Conservation (phyloP, 2,797 vertebrate genomes). For the Hypotaenidia philippensis region DNA sequence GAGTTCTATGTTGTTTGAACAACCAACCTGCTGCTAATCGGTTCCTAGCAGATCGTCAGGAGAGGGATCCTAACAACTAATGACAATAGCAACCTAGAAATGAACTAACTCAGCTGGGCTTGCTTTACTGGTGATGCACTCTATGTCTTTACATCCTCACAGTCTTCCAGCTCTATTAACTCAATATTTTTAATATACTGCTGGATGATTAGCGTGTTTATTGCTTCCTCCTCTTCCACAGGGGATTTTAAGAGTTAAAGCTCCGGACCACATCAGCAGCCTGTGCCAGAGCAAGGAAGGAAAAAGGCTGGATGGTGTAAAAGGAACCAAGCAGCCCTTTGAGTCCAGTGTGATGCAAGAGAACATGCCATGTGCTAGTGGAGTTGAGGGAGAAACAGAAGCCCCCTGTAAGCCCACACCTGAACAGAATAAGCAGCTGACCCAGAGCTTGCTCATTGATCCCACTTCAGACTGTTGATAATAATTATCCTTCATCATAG, state of each 20-base stretch:
- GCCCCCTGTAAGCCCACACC: neutral
- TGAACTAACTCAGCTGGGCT: neutral
- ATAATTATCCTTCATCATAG: neutral
- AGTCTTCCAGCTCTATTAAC: neutral
- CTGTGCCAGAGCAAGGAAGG: neutral
- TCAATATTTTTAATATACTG: neutral
- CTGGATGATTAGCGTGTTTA: neutral
- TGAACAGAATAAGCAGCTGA: neutral
- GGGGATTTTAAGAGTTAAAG: neutral
- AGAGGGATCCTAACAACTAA: neutral
- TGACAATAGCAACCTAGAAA: neutral
- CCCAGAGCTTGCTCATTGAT: neutral
- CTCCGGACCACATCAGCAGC: neutral
- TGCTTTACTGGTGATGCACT: neutral
- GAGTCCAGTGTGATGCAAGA: accelerated
- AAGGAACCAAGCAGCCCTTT: neutral
- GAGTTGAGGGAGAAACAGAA: neutral
- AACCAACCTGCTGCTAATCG: neutral
- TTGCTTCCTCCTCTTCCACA: neutral
- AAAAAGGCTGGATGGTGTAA: neutral
- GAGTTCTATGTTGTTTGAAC: neutral
- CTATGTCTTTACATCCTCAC: neutral
- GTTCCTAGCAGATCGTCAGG: neutral
- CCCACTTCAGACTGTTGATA: neutral
- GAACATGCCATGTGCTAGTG: accelerated